A percentile compares a stretch with the other conserved stretches of the same genome.
phyloP scores from a whole-genome alignment of 2,888 invertebrate genomes.

The Lithophane ornitopus region DNA sequence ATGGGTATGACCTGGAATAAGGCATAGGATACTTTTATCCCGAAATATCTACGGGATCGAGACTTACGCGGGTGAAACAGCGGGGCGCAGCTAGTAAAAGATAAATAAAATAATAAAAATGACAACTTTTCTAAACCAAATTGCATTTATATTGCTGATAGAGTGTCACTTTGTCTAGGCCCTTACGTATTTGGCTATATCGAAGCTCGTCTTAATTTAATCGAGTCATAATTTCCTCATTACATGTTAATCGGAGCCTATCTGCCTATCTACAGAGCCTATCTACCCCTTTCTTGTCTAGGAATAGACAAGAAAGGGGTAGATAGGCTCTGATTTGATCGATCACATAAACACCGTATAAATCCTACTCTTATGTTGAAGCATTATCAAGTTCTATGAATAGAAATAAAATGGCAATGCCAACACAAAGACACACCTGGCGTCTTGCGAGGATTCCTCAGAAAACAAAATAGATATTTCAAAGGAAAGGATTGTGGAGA shows the following conservation, averaged over 20 bases:
- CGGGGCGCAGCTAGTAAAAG: no score
- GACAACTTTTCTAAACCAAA: no score
- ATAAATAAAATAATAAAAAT: no score
- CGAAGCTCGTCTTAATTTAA: background rate
- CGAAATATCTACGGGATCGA: no score
- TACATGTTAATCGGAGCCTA: background rate
- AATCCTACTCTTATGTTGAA: background rate
- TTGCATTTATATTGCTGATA: background rate
- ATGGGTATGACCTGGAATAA: no score
- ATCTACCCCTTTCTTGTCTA: background rate
- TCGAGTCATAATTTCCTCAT: background rate
- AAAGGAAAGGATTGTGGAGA: slow-evolving; percentile 1
- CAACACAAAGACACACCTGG: background rate
- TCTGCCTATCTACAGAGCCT: no score
- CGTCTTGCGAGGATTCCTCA: background rate
- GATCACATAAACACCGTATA: no score
- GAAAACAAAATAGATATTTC: slow-evolving; percentile 1
- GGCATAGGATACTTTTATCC: no score
- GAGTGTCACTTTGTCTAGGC: background rate
- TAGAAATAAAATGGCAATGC: background rate
- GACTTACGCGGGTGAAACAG: no score
- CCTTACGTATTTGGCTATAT: background rate
- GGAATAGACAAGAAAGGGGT: no score
- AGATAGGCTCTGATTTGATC: no score
- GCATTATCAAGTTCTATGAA: background rate